A percentile compares a stretch with the other conserved stretches of the same genome.
Evolutionary conservation across 2,888 invertebrate genomes (phyloP).

Genomic region (Drosophila colorata): DNA sequence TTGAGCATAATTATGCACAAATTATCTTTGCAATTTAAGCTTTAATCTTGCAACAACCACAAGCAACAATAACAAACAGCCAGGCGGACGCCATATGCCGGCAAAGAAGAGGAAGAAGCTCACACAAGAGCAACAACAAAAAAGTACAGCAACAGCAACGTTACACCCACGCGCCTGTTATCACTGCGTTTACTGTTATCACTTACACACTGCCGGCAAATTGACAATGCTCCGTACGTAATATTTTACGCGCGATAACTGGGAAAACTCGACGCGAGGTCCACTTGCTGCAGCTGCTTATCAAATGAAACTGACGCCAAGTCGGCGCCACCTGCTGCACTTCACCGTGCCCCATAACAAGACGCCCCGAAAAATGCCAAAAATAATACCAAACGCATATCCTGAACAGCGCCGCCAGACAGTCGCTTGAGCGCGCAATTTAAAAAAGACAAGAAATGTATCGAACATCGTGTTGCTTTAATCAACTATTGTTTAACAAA

Average conservation of each 20-base stretch:
- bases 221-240: slow-evolving; percentile 16
- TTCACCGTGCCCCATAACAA: slow-evolving; percentile 27
- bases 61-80: slow-evolving; percentile 22
- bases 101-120: slow-evolving; percentile 44
- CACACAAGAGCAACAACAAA: slow-evolving; percentile 19
- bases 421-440: slow-evolving; percentile 11
- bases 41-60: slow-evolving; percentile 28
- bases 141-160: slow-evolving; percentile 10
- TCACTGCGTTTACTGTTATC: slow-evolving; percentile 54
- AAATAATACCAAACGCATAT: slow-evolving; percentile 33
- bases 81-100: slow-evolving; percentile 70
- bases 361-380: slow-evolving; percentile 36
- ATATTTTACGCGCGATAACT: slow-evolving; percentile 58
- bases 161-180: slow-evolving; percentile 39
- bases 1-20: slow-evolving; percentile 41
- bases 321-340: slow-evolving; percentile 61
- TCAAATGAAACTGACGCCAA: slow-evolving; percentile 58
- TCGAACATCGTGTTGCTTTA: background rate
- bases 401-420: slow-evolving; percentile 30
- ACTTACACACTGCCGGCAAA: slow-evolving; percentile 46
- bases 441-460: background rate
- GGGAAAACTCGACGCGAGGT: slow-evolving; percentile 4
- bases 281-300: slow-evolving; percentile 36
- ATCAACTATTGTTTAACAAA: background rate
- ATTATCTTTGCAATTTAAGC: slow-evolving; percentile 45